phyloP scores from a whole-genome alignment of 2,888 invertebrate species.

The Athalia rosae region DNA sequence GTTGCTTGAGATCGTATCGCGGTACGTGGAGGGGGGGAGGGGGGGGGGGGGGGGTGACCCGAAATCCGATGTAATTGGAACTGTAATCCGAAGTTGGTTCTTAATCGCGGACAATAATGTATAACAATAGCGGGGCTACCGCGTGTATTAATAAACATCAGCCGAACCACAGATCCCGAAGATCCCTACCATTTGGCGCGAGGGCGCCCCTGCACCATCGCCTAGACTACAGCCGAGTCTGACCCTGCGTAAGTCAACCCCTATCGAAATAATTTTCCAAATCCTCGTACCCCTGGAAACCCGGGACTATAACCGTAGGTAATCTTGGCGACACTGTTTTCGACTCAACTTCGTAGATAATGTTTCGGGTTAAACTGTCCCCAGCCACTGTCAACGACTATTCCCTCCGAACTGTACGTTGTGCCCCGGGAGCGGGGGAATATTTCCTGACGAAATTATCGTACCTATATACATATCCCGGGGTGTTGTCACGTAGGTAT shows the following conservation, averaged over 20 bases:
- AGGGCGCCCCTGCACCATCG: neutral
- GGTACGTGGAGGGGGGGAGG: neutral
- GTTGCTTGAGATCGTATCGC: neutral
- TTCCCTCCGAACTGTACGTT: conserved; percentile 33
- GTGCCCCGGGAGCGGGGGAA: conserved; percentile 37
- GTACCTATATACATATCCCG: neutral
- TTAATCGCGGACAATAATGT: conserved; percentile 43
- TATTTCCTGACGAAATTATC: conserved; percentile 22
- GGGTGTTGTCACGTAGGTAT: no score
- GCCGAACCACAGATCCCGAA: conserved; percentile 41
- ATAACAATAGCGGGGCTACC: conserved; percentile 37
- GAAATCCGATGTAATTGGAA: conserved; percentile 45
- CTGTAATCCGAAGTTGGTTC: conserved; percentile 43
- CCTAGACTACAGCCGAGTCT: neutral
- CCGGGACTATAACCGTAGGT: conserved; percentile 35
- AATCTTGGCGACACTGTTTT: conserved; percentile 46
- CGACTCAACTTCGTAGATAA: conserved; percentile 47
- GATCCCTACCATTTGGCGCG: conserved; percentile 37
- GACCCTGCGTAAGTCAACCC: conserved; percentile 27
- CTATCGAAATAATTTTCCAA: conserved; percentile 44
- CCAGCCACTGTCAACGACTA: conserved; percentile 42
- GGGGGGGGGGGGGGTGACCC: neutral
- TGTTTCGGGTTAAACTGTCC: conserved; percentile 47
- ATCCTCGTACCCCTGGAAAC: conserved; percentile 39
- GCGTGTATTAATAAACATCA: conserved; percentile 43